A percentile compares a stretch with the other conserved stretches of the same genome.
These are phyloP conservation scores for Meteorus cinctellus DNA, from an alignment of 2,888 invertebrate species.

Conservation along the genomic window DNA sequence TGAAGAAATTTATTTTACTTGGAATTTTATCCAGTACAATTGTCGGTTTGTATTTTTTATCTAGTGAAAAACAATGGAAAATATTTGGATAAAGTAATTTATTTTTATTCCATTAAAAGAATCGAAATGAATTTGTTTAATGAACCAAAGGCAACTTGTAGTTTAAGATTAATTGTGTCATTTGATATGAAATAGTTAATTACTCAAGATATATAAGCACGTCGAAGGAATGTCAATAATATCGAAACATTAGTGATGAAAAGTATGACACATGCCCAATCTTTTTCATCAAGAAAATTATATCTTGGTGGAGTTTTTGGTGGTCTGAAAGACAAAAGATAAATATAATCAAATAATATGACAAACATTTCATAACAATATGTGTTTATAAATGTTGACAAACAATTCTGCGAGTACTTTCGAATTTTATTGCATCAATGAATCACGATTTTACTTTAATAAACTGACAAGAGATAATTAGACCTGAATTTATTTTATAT, in stretches of 20 bases:
- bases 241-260: conserved; percentile 21
- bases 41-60: conserved; percentile 32
- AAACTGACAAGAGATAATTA: too few species aligned
- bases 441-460: too few species aligned
- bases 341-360: not conserved
- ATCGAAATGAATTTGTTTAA: not conserved
- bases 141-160: not conserved
- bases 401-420: too few species aligned
- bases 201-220: conserved; percentile 15
- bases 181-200: not conserved
- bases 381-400: not conserved
- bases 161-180: not conserved
- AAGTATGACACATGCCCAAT: not conserved
- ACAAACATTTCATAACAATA: not conserved
- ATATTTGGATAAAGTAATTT: not conserved
- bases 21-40: conserved; percentile 33
- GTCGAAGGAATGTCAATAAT: conserved; percentile 29
- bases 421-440: too few species aligned
- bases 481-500: too few species aligned
- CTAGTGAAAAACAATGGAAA: conserved; percentile 25
- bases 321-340: conserved; percentile 17
- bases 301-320: not conserved
- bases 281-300: not conserved
- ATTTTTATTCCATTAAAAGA: not conserved
- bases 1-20: conserved; percentile 24